Evolutionary conservation across 2,113 vertebrate genomes (phyloP).

Genomic region (Papio anubis): DNA sequence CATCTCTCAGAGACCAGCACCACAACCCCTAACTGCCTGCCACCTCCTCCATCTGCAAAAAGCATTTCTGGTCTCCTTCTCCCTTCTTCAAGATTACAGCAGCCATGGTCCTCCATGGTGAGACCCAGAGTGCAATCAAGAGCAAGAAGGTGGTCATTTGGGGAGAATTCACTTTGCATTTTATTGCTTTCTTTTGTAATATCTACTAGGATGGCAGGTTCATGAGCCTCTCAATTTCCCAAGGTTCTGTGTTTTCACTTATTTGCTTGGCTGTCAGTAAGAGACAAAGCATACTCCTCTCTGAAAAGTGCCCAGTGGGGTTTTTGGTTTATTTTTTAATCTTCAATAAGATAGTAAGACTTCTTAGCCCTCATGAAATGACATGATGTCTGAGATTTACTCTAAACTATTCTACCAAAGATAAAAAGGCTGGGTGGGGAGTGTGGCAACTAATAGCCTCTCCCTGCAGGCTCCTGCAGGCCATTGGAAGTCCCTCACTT

Average conservation of each 20-base stretch:
- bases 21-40: fast-evolving
- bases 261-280: conserved; percentile 11
- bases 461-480: not conserved
- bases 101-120: not conserved
- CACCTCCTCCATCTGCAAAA: not conserved
- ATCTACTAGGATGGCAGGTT: not conserved
- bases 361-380: not conserved
- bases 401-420: not conserved
- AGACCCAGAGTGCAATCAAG: not conserved
- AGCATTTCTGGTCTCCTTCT: not conserved
- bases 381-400: not conserved
- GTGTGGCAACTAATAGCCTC: not conserved
- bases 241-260: not conserved
- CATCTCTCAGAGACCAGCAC: not conserved
- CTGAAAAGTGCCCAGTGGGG: not conserved
- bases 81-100: not conserved
- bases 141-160: not conserved
- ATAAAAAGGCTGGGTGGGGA: not conserved
- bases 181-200: not conserved
- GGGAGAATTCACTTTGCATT: not conserved
- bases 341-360: not conserved
- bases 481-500: not conserved
- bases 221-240: not conserved
- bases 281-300: not conserved
- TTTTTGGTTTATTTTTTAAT: not conserved